Conservation (phyloP, 1,140 invertebrate species). For the Elysia chlorotica region DNA sequence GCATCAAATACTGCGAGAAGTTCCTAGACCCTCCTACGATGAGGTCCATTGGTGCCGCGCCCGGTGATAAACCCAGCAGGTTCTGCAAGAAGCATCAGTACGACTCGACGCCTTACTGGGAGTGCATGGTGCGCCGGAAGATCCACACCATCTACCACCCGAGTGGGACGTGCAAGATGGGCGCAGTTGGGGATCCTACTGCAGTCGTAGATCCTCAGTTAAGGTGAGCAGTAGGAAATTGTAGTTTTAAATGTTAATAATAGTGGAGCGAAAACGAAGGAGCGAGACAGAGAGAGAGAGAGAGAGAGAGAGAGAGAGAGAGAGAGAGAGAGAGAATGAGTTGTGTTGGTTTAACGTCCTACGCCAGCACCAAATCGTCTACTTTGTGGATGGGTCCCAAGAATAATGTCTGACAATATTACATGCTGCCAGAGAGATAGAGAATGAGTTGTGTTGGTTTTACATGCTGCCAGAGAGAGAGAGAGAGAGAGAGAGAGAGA, state of each 20-base stretch:
- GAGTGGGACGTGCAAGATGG: conserved; percentile 91
- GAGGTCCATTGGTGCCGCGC: conserved; percentile 2
- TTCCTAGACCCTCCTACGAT: background rate
- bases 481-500: no score
- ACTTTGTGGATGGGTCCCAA: no score
- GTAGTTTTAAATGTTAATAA: background rate
- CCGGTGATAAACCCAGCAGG: background rate
- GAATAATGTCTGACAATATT: no score
- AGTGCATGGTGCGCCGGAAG: conserved; percentile 52
- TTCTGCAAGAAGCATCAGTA: conserved; percentile 28
- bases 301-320: background rate
- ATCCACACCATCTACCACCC: conserved; percentile 80
- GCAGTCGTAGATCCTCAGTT: conserved; percentile 85
- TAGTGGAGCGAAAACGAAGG: background rate
- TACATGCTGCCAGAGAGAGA: no score
- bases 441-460: no score
- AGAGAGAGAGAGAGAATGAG: background rate
- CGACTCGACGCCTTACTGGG: conserved; percentile 54
- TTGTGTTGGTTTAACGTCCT: no score
- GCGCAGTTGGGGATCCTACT: conserved; percentile 78
- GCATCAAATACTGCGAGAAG: conserved; percentile 12
- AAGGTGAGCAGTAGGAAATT: conserved; percentile 39
- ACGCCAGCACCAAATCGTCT: no score
- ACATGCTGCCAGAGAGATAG: no score
- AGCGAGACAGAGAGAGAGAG: background rate